These are phyloP conservation scores for Acipenser ruthenus DNA, from an alignment of 2,797 vertebrate genomes.

Conservation along the genomic window DNA sequence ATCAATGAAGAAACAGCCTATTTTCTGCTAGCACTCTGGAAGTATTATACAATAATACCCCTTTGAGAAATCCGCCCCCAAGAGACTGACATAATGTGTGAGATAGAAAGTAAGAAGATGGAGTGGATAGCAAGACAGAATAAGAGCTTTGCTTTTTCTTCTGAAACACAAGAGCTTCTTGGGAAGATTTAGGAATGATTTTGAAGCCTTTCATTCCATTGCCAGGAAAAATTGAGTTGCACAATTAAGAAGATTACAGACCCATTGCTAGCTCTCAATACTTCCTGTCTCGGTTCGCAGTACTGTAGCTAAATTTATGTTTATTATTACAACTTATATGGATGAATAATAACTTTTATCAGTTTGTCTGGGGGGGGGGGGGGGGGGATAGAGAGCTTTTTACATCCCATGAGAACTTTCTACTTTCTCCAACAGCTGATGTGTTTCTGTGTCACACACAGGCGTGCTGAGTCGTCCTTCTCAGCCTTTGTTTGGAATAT, in stretches of 20 bases:
- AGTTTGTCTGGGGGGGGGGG: neutral
- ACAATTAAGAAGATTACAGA: slow-evolving; percentile 1
- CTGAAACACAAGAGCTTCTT: neutral
- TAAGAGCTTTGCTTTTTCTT: too few relatives aligned
- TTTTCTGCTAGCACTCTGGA: too few relatives aligned
- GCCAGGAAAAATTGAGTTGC: neutral
- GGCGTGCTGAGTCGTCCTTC: too few relatives aligned
- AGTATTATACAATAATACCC: too few relatives aligned
- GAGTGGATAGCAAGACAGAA: too few relatives aligned
- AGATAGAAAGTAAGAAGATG: too few relatives aligned
- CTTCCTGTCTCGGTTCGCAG: neutral
- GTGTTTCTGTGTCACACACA: too few relatives aligned
- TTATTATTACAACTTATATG: neutral
- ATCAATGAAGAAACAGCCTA: too few relatives aligned
- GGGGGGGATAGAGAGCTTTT: neutral
- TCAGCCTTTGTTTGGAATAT: too few relatives aligned
- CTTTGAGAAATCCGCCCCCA: too few relatives aligned
- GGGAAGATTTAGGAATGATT: neutral
- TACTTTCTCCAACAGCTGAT: neutral
- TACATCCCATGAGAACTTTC: neutral
- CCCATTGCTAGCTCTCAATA: neutral
- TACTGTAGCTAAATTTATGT: neutral
- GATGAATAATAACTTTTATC: neutral
- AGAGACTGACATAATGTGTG: too few relatives aligned
- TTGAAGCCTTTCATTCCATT: neutral